These are phyloP conservation scores for Ostrea denselamellosa DNA, from an alignment of 1,140 invertebrate genomes.

Conservation along the genomic window DNA sequence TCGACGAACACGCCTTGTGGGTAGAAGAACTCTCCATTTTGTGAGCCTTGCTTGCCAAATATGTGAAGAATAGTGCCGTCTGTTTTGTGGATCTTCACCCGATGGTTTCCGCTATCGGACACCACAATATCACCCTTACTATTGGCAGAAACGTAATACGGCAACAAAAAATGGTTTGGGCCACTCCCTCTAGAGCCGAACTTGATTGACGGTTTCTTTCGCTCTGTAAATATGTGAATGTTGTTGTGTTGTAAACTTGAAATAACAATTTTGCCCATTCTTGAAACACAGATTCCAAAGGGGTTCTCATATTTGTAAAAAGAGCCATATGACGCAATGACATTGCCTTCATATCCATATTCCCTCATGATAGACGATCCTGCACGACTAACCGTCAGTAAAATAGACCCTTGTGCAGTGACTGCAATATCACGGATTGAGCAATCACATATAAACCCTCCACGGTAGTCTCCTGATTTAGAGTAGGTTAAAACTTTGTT, in stretches of 20 bases:
- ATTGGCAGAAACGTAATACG: constrained; percentile 66
- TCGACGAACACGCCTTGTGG: constrained; percentile 98
- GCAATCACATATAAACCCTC: constrained; percentile 65
- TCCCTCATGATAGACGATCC: constrained; percentile 60
- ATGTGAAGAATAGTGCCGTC: constrained; percentile 64
- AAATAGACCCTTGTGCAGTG: constrained; percentile 56
- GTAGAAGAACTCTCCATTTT: constrained; percentile 89
- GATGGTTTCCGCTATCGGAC: constrained; percentile 70
- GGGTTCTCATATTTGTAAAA: constrained; percentile 70
- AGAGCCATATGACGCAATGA: constrained; percentile 60
- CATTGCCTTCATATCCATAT: constrained; percentile 63
- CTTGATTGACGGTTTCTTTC: constrained; percentile 97
- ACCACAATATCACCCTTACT: constrained; percentile 66
- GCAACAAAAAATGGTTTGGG: constrained; percentile 81
- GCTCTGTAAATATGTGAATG: constrained; percentile 96
- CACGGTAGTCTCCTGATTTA: constrained; percentile 52
- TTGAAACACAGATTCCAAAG: constrained; percentile 64
- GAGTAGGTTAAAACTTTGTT: constrained; percentile 66
- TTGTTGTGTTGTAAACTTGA: constrained; percentile 90
- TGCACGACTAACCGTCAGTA: constrained; percentile 62
- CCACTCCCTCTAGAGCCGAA: constrained; percentile 94
- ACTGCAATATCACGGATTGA: constrained; percentile 65
- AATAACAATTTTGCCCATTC: constrained; percentile 61
- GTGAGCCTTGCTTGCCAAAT: constrained; percentile 68
- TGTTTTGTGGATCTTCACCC: constrained; percentile 71